These are phyloP conservation scores for Cotesia chilonis DNA, from an alignment of 1,140 invertebrate genomes.

Conservation along the genomic window DNA sequence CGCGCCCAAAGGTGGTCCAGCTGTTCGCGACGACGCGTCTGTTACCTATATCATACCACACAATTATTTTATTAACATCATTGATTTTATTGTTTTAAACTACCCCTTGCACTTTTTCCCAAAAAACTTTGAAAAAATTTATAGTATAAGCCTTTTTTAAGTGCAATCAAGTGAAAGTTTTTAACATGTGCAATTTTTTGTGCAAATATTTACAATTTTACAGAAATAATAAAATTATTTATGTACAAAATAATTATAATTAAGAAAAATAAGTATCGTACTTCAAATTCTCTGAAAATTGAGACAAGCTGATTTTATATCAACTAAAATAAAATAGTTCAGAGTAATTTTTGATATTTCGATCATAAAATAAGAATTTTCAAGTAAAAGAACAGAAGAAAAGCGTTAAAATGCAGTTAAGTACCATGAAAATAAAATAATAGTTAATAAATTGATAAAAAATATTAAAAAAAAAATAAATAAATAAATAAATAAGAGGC, in stretches of 20 bases:
- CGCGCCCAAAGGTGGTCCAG: slow-evolving; percentile 40
- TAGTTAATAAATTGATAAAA: slow-evolving; percentile 21
- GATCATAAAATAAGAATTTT: neutral
- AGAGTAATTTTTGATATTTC: slow-evolving; percentile 12
- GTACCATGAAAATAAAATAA: slow-evolving; percentile 37
- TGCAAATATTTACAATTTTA: slow-evolving; percentile 38
- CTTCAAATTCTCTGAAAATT: slow-evolving; percentile 47
- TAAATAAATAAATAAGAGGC: slow-evolving; percentile 19
- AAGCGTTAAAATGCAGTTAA: slow-evolving; percentile 25
- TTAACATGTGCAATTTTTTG: slow-evolving; percentile 31
- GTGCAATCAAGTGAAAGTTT: slow-evolving; percentile 42
- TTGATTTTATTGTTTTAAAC: neutral
- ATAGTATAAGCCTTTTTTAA: neutral
- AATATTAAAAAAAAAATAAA: slow-evolving; percentile 15
- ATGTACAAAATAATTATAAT: slow-evolving; percentile 33
- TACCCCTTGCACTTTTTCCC: neutral
- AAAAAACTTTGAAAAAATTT: neutral
- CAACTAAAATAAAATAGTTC: neutral
- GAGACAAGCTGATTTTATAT: slow-evolving; percentile 28
- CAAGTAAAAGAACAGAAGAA: neutral
- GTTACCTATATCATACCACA: slow-evolving; percentile 13
- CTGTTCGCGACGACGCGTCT: neutral
- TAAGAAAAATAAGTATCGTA: slow-evolving; percentile 40
- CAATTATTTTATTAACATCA: slow-evolving; percentile 9
- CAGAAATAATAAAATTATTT: slow-evolving; percentile 28